Conservation (phyloP, 2,888 invertebrate genomes). For the Chalcosyrphus nemorum region DNA sequence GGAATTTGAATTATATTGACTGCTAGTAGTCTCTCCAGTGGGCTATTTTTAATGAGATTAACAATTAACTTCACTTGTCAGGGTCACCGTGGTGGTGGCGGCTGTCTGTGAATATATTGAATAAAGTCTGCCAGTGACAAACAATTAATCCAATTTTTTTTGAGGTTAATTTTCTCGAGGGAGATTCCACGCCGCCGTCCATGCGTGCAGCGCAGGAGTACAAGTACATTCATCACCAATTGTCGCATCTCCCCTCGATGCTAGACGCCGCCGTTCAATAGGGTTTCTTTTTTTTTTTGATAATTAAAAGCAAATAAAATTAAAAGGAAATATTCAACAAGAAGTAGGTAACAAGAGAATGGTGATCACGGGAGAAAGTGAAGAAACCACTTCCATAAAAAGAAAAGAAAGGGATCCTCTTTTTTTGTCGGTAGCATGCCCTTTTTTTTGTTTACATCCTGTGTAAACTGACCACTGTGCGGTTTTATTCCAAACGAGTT, state of each 20-base stretch:
- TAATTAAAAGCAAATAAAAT: constrained; percentile 26
- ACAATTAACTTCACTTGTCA: constrained; percentile 66
- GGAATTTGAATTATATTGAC: constrained; percentile 11
- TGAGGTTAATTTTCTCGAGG: constrained; percentile 32
- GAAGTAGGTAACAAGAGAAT: constrained; percentile 6
- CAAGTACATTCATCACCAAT: background rate
- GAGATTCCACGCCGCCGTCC: background rate
- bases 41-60: constrained; percentile 35
- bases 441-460: constrained; percentile 52
- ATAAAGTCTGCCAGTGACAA: constrained; percentile 35
- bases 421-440: constrained; percentile 16
- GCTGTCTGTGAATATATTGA: background rate
- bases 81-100: constrained; percentile 34
- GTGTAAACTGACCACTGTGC: constrained; percentile 23
- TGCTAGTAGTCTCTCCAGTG: background rate
- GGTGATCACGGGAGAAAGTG: constrained; percentile 6
- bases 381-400: background rate
- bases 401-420: constrained; percentile 9
- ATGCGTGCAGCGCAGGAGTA: constrained; percentile 6
- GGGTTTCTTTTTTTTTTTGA: no score
- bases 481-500: constrained; percentile 40
- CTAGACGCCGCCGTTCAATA: background rate
- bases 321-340: constrained; percentile 1
- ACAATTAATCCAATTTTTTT: constrained; percentile 64
- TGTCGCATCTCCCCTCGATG: background rate